Base-by-base conservation (phyloP, 2,797 vertebrate species). In the Crenuchus spilurus region DNA sequence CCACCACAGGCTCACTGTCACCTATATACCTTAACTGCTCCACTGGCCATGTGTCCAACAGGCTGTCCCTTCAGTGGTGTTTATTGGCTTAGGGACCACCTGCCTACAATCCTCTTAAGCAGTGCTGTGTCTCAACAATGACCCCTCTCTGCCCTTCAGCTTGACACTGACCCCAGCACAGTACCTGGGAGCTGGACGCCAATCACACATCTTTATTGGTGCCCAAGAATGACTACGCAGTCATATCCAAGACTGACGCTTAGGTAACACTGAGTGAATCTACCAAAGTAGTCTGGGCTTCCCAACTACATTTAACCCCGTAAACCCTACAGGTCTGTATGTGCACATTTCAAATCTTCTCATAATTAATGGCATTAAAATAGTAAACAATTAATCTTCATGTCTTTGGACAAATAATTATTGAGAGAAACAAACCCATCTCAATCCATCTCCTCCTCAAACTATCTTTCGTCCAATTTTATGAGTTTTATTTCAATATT, bases 81-180 rank as follows among this genome's bases (percentile, higher is more conserved):
- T 66, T 61, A 72, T 55, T 66, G 69, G 72, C 72, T 72, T 72
- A 78, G 44, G 64, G 48, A 69, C 64, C 64, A 69, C 73, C 52
- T 51, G 68, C 68, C 33, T 71, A 39, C 69, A 81, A 74, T 73
- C 80, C 67, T 78, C 64, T 78, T 75, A 72, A 74, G 20, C 35
- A 64, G 18, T 33, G 57, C 51, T 69, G 30, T 28, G 10, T 37
- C 72, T 62, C 68, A 72, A 51, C 63, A 26, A 35, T 70, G 65
- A 54, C 63, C 66, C 20, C 76, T 31, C 76, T n/a, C 18, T 49
- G 31, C 70, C 70, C 39, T 67, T 72, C 70, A 60, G 48, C 35
- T 63, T 75, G 54, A 54, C 54, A 42, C 30, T 68, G 52, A 57
- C 67, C 62, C 22, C 13, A 48, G 44, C 55, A 60, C 30, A 68